Evolutionary conservation across 92 coral and sea anemone species (phyloP), one percentile per base, ranked within the genome.

Genomic region (Siderastrea radians): DNA sequence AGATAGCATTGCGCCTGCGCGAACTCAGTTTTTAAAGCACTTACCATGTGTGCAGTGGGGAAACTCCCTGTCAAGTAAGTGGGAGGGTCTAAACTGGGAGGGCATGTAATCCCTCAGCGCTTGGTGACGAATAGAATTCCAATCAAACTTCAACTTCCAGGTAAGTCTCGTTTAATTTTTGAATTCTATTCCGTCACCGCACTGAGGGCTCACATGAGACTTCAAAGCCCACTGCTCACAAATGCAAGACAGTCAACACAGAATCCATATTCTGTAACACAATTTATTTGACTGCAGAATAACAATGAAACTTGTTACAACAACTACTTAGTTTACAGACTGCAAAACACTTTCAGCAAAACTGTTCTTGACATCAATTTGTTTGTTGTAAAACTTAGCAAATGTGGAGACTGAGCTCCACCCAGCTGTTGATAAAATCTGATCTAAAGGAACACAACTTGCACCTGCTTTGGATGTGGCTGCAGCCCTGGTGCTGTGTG

Each of bases 361-460:
- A 81, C 53, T 68, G 54, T 51, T 73, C 19, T 73, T n/a, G 16
- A 73, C 59, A 51, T 73, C 77, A 73, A 84, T 66, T 15, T 54
- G 89, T 66, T 89, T 74, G 84, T 89, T 84, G 71, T 89, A 89
- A 73, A 84, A 89, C 85, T 77, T 84, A 16, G 86, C 82, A 82
- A 82, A 88, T 82, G 88, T 87, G 81, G 44, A 70, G 58, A 46
- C 84, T 74, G 89, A 84, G 26, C 83, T 74, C 84, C 92, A 89
- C 57, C 89, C 92, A 49, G 92, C 74, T 74, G 84, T 74, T n/a
- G 87, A 72, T 81, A 89, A 55, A 58, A 89, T 82, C 52, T 82
- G 73, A 46, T 83, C 92, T 69, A 89, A 67, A 60, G 89, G 84
- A 19, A 84, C 90, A 74, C 64, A 47, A 64, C 57, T 19, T 38